Base-by-base conservation (phyloP, 2,113 vertebrate species). In the Vulpes lagopus region DNA sequence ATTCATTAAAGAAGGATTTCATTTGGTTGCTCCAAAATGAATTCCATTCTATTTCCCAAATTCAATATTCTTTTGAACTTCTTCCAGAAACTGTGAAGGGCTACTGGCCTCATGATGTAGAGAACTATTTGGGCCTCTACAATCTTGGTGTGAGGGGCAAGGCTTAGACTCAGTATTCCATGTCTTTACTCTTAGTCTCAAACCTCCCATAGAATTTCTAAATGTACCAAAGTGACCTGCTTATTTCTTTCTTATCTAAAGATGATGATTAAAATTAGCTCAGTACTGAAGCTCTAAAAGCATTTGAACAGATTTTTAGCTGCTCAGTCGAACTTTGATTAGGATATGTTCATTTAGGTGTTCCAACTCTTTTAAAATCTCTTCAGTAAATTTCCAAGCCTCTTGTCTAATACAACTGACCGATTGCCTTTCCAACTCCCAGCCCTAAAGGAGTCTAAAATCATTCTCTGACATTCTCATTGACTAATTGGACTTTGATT, bases 401-500 rank as follows among this genome's bases (percentile, higher is more conserved):
- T 95, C 92, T 97, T 86, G 86, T 93, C 87, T 94, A 95, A 84
- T 71, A 92, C 80, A 81, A 88, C 74, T 96, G 97, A 96, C 97
- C 80, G 0, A 96, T 90, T 91, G 80, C 84, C 55, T 83, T 97
- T 89, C 71, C 64, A 86, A 69, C 84, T 92, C n/a, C 27, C 53
- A 85, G 90, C 69, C 96, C 88, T 67, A 43, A 97, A 96, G 92
- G 87, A 92, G 76, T 74, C 76, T 95, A 79, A 97, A 97, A 97
- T 97, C 53, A 96, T 95, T 98, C 94, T 97, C 94, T 67, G 71
- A 93, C 96, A 96, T 97, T 97, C 96, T 92, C 94, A 96, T 96
- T 0, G 55, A 97, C 95, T 98, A 98, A 98, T 97, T 97, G 95
- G 87, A 96, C 97, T 97, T 97, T 97, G 97, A 98, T 97, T 97